A percentile compares a stretch with the other conserved stretches of the same genome.
phyloP scores from a whole-genome alignment of 2,797 vertebrate species.

The Ctenopoma kingsleyae region DNA sequence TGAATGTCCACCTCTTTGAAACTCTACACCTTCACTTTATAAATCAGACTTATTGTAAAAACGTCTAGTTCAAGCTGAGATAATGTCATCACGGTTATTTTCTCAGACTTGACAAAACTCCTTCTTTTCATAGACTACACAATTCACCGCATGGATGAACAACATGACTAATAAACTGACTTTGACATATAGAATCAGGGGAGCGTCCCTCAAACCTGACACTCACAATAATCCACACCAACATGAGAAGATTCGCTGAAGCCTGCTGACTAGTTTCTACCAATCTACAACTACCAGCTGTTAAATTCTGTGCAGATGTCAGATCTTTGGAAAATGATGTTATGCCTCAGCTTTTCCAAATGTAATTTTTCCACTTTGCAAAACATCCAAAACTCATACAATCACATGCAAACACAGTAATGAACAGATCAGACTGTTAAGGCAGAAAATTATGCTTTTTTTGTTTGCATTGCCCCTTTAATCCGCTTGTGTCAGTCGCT shows the following conservation, averaged over 20 bases:
- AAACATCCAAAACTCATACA: neutral
- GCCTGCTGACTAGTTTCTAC: too few species aligned
- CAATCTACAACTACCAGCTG: neutral
- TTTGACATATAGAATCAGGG: neutral
- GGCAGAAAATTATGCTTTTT: neutral
- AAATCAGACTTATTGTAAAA: neutral
- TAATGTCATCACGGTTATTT: neutral
- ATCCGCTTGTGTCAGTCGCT: neutral
- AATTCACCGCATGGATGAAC: too few species aligned
- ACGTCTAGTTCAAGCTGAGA: neutral
- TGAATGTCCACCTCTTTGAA: neutral
- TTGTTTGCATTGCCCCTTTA: slow-evolving; percentile 32
- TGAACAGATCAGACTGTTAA: neutral
- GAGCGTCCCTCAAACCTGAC: neutral
- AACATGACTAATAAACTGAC: neutral
- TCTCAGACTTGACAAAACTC: neutral
- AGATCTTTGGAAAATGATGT: neutral
- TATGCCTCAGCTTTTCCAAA: neutral
- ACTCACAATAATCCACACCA: neutral
- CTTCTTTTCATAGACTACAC: too few species aligned
- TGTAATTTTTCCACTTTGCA: neutral
- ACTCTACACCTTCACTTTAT: neutral
- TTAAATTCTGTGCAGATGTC: neutral
- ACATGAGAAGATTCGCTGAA: neutral
- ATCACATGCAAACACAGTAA: neutral